A percentile compares a stretch with the other conserved stretches of the same genome.
phyloP scores from a whole-genome alignment of 2,113 vertebrate genomes.

The Centrocercus urophasianus region DNA sequence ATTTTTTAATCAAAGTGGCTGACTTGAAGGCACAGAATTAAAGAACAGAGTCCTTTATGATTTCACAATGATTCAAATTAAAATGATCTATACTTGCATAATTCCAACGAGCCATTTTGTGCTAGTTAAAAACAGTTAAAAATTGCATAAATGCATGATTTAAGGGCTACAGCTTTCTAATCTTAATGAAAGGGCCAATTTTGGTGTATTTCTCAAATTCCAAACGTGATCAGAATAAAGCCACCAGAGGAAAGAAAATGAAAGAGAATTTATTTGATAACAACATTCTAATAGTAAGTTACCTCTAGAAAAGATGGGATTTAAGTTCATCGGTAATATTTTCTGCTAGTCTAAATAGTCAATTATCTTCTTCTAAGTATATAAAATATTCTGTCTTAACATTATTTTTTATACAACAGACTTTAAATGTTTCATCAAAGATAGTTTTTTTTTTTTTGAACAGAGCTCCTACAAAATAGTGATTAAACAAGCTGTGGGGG shows the following conservation, averaged over 20 bases:
- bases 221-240: slow-evolving; percentile 68
- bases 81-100: slow-evolving; percentile 82
- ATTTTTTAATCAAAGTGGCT: slow-evolving; percentile 85
- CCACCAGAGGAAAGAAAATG: background rate
- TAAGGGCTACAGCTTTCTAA: slow-evolving; percentile 71
- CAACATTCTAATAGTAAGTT: slow-evolving; percentile 4
- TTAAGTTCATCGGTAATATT: background rate
- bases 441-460: background rate
- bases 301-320: slow-evolving; percentile 4
- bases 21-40: slow-evolving; percentile 84
- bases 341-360: background rate
- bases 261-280: background rate
- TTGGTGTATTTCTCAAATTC: slow-evolving; percentile 56
- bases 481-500: background rate
- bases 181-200: slow-evolving; percentile 70
- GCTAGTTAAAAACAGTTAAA: slow-evolving; percentile 84
- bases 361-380: background rate
- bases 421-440: background rate
- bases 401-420: background rate
- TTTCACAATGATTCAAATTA: slow-evolving; percentile 83
- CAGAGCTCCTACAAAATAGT: background rate
- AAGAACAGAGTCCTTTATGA: slow-evolving; percentile 80
- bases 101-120: slow-evolving; percentile 79
- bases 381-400: background rate
- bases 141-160: slow-evolving; percentile 80